Conservation (phyloP, 53 echinoderm and acorn worm genomes). For the Zoroaster sp. region DNA sequence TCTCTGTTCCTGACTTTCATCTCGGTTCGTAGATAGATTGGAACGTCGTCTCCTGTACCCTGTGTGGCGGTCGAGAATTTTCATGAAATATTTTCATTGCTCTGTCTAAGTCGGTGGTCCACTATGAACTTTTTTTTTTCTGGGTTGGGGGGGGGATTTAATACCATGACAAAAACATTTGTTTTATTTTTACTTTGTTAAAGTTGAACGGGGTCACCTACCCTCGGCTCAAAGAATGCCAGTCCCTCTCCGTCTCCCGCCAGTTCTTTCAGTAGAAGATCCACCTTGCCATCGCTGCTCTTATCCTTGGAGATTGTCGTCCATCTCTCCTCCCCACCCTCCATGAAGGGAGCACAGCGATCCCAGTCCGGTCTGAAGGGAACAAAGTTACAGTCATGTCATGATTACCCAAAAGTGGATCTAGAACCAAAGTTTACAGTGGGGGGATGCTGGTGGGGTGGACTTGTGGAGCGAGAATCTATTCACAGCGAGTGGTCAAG, state of each 20-base stretch:
- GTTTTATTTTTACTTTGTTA: too few species aligned
- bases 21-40: slow-evolving; percentile 81
- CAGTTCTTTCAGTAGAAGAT: slow-evolving; percentile 83
- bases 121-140: neutral
- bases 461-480: too few species aligned
- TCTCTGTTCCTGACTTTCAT: slow-evolving; percentile 83
- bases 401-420: too few species aligned
- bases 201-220: too few species aligned
- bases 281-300: slow-evolving; percentile 83
- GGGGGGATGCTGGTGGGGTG: too few species aligned
- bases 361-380: slow-evolving; percentile 91
- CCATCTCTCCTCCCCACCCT: slow-evolving; percentile 96
- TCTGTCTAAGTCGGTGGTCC: too few species aligned
- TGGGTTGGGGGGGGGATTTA: neutral
- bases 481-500: too few species aligned
- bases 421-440: too few species aligned
- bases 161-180: neutral
- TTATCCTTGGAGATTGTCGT: slow-evolving; percentile 75
- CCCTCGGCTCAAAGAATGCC: slow-evolving; percentile 87
- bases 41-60: slow-evolving; percentile 91
- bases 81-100: too few species aligned
- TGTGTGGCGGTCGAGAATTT: neutral
- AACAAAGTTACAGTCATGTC: too few species aligned
- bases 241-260: slow-evolving; percentile 84
- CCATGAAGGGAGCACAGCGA: slow-evolving; percentile 79